Evolutionary conservation across 1,140 invertebrate genomes (phyloP).

Genomic region (Cotesia vestalis): DNA sequence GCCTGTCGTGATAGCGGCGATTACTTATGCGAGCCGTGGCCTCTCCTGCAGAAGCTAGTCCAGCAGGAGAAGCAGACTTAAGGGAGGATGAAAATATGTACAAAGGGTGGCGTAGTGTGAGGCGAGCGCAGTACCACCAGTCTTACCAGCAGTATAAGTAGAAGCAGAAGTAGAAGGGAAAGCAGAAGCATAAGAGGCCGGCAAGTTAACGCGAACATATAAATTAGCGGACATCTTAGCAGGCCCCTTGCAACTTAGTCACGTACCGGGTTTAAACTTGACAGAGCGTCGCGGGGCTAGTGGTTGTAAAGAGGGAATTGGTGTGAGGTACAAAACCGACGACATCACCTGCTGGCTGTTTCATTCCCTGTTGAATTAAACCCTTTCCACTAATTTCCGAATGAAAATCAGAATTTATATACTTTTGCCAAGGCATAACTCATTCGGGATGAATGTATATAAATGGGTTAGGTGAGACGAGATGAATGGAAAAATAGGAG

Average conservation of each 20-base stretch:
- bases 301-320: conserved; percentile 24
- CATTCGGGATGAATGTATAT: too few species aligned
- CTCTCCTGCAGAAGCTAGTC: conserved; percentile 58
- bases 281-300: conserved; percentile 55
- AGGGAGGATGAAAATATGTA: background rate
- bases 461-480: too few species aligned
- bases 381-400: conserved; percentile 6
- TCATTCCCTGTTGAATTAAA: conserved; percentile 5
- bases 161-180: conserved; percentile 35
- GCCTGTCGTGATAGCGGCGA: conserved; percentile 56
- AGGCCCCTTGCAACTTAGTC: conserved; percentile 66
- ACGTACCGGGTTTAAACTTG: conserved; percentile 66
- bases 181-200: conserved; percentile 47
- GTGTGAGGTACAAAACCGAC: conserved; percentile 30
- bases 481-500: conserved; percentile 13
- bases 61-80: conserved; percentile 7
- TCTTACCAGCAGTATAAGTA: conserved; percentile 15
- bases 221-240: conserved; percentile 67
- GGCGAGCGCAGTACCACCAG: conserved; percentile 29
- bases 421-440: background rate
- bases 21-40: conserved; percentile 63
- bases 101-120: too few species aligned
- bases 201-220: conserved; percentile 66
- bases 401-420: too few species aligned
- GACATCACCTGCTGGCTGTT: conserved; percentile 39